Evolutionary conservation across 2,888 invertebrate genomes (phyloP).

Genomic region (Thymelicus lineola): DNA sequence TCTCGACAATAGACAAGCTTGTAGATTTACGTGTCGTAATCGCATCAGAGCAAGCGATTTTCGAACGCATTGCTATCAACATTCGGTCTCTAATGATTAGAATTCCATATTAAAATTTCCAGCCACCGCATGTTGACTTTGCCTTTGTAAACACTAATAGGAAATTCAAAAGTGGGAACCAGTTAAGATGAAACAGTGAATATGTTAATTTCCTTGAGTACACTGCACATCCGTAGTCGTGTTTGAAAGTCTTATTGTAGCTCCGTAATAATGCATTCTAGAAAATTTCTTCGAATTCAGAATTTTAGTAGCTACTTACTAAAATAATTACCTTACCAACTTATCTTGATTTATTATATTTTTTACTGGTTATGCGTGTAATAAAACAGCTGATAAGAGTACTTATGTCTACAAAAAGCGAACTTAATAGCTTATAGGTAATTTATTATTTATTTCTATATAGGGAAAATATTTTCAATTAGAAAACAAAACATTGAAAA

Average conservation of each 20-base stretch:
- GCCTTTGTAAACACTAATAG: conserved; percentile 83
- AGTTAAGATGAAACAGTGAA: conserved; percentile 81
- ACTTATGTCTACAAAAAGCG: too few species aligned
- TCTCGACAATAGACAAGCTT: conserved; percentile 71
- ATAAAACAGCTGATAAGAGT: too few species aligned
- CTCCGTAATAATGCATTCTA: conserved; percentile 30
- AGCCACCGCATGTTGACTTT: conserved; percentile 77
- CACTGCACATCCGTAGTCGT: conserved; percentile 37
- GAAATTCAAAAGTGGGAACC: conserved; percentile 82
- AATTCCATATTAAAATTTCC: conserved; percentile 58
- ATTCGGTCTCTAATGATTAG: conserved; percentile 38
- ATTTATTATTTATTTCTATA: too few species aligned
- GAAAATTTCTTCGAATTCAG: conserved; percentile 11
- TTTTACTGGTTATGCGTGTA: too few species aligned
- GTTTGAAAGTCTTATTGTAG: conserved; percentile 28
- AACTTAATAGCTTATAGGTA: too few species aligned
- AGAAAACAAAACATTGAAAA: too few species aligned
- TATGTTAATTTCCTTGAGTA: conserved; percentile 75
- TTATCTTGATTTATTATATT: too few species aligned
- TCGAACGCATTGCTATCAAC: conserved; percentile 35
- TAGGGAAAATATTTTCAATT: too few species aligned
- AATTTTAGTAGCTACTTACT: neutral
- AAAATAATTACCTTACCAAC: too few species aligned
- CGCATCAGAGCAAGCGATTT: conserved; percentile 32
- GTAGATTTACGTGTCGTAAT: conserved; percentile 64